Evolutionary conservation across 2,888 invertebrate genomes (phyloP), one percentile per base, ranked within the genome.

Genomic region (Druceiella hillmani): DNA sequence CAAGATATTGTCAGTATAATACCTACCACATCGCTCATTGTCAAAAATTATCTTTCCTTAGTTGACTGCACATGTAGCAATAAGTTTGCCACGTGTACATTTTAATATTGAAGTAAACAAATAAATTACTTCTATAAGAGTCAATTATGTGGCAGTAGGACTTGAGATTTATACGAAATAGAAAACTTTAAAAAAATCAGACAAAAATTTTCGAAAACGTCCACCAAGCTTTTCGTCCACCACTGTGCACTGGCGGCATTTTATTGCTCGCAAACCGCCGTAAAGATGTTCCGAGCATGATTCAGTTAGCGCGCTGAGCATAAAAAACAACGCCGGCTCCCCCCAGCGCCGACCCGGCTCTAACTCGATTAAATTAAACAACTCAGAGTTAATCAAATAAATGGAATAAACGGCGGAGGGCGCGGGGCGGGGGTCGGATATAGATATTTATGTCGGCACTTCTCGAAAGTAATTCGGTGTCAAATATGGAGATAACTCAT

Each of bases 341-440:
- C 22, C 28, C 49, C 52, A 50, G 52, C 52, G 52, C 57, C 58
- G 54, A 62, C 62, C 65, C 61, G 64, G 66, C 64, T 64, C 61
- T 69, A 69, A 70, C 64, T 69, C 66, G 66, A 69, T 70, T 70
- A 70, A 70, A 71, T 70, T 71, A 72, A 71, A 70, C 68, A 71
- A 70, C 69, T 69, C 68, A 55, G 62, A 69, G 69, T 71, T 72
- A 71, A 72, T 72, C 72, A 72, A 72, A 72, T 71, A 72, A 72
- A 70, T 70, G 70, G 65, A n/a, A n/a, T n/a, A n/a, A n/a, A 62
- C 55, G 58, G 59, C 60, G 63, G 66, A 49, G 55, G 52, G 55
- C 52, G 55, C 53, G 43, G 52, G 40, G 46, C 48, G 35, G 41
- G 16, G 39, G 47, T 47, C 56, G 55, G 50, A 54, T 45, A 50